These are phyloP conservation scores for Phenganax stokvisi DNA, from an alignment of 92 coral and sea anemone genomes.

Conservation along the genomic window DNA sequence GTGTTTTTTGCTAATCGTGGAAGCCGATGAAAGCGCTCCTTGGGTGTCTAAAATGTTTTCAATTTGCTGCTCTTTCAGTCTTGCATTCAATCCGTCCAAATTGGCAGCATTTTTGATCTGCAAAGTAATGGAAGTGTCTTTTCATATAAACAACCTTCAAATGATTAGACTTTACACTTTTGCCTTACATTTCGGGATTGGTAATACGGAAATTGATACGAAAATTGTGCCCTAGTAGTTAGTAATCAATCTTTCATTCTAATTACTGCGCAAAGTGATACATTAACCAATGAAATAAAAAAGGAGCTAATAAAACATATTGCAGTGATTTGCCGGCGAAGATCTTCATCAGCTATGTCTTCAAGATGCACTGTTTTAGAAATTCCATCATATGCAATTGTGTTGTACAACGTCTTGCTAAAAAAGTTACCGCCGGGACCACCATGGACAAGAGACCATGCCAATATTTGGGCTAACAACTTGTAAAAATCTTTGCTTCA, in stretches of 20 bases:
- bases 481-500: slow-evolving; percentile 5
- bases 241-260: no score
- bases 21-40: slow-evolving; percentile 12
- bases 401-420: not conserved
- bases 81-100: not conserved
- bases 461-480: not conserved
- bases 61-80: not conserved
- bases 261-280: not conserved
- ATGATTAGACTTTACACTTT: no score
- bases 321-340: not conserved
- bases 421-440: slow-evolving; percentile 12
- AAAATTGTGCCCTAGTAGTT: no score
- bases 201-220: no score
- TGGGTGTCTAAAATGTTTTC: slow-evolving; percentile 11
- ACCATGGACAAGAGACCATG: slow-evolving; percentile 12
- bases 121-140: not conserved
- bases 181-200: no score
- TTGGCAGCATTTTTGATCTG: slow-evolving; percentile 1
- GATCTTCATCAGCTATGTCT: slow-evolving; percentile 4
- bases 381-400: not conserved
- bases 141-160: no score
- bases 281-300: not conserved
- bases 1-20: not conserved
- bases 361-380: not conserved
- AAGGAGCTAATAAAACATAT: not conserved